phyloP scores from a whole-genome alignment of 2,113 vertebrate genomes.

The Cynocephalus volans region DNA sequence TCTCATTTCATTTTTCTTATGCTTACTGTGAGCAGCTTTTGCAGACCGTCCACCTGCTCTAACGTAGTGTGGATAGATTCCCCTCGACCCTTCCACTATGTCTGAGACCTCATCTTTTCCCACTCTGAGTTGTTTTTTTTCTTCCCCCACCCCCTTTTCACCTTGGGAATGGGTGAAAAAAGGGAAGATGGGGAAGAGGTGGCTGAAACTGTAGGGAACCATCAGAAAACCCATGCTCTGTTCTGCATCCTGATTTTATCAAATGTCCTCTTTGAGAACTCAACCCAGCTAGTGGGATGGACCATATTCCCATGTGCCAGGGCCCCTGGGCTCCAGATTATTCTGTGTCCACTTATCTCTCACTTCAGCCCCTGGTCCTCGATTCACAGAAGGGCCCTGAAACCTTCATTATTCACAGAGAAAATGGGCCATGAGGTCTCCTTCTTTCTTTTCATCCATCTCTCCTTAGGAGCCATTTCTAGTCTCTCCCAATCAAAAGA shows the following conservation, averaged over 20 bases:
- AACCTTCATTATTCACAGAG: constrained; percentile 13
- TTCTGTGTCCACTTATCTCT: too few species aligned
- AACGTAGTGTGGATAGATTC: neutral
- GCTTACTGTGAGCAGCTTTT: neutral
- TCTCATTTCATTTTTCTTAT: neutral
- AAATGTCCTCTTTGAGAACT: neutral
- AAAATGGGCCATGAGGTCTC: neutral
- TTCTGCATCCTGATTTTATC: neutral
- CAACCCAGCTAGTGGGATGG: neutral
- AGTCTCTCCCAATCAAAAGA: neutral
- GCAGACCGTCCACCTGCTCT: neutral
- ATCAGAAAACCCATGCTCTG: neutral
- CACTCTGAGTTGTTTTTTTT: neutral
- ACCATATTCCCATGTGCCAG: neutral
- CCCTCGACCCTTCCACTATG: neutral
- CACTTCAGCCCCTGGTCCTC: neutral
- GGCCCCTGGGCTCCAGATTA: neutral
- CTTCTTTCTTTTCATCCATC: neutral
- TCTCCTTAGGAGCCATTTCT: neutral
- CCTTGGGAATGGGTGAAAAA: neutral
- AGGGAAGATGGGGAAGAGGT: neutral
- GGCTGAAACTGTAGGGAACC: neutral
- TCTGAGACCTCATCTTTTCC: neutral
- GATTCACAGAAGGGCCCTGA: neutral
- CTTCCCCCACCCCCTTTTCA: too few species aligned